Base-by-base conservation (phyloP, 2,888 invertebrate genomes). In the Ennomos fuscantarius region DNA sequence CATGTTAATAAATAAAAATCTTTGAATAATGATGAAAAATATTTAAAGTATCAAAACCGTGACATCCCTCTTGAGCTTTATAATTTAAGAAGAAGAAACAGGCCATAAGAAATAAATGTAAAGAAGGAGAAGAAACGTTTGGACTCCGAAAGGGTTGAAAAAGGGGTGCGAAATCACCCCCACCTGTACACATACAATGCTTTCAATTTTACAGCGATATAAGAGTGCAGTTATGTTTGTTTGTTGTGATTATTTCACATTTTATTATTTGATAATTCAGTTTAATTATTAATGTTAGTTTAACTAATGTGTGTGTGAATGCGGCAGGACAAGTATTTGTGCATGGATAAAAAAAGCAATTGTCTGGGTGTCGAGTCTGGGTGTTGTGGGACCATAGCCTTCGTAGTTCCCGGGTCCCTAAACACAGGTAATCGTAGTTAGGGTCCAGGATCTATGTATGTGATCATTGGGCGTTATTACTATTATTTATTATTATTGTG, bases 81-180 rank as follows among this genome's bases (percentile, higher is more conserved):
- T 91, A 92, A 92, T 92, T 92, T 92, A 92, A 91, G 91, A 92
- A 92, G 92, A 92, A 92, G 92, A 91, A 92, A 92, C 92, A 92
- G 90, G 89, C 90, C 89, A 92, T 92, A 92, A 92, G 91, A 92
- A 92, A 92, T 92, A 92, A 92, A 91, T 92, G 91, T 89, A 92
- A 92, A 92, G 92, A 89, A 88, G 83, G 87, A 87, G 88, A 91
- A 92, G 90, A 91, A 90, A 87, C 87, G 89, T 84, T 87, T 81
- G 86, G 85, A 87, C 86, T 86, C 82, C 89, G 85, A 90, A 92
- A 92, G 92, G 92, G 91, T 92, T 91, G 88, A 81, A 82, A 63
- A 80, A 82, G 86, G 89, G 89, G 89, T 84, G 88, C 80, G 74
- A 75, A 80, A 71, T 75, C 80, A 72, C 86, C 89, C 86, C 87